These are phyloP conservation scores for Protonemura montana DNA, from an alignment of 2,888 invertebrate species.

Conservation along the genomic window DNA sequence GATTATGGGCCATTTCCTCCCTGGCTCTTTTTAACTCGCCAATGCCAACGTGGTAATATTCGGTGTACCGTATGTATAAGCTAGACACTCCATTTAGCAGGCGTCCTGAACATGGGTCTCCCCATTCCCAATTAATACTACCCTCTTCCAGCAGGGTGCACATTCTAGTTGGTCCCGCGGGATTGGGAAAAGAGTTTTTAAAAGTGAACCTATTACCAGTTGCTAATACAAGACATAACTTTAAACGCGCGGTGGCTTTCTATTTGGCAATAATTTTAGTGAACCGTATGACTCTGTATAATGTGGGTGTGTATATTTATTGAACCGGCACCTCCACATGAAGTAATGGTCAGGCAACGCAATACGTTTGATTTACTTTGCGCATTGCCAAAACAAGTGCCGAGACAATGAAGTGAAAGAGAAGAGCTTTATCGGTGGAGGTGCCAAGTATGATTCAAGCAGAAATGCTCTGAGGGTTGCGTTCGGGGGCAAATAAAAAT, in stretches of 20 bases:
- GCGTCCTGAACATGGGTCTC: neutral
- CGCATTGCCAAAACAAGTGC: neutral
- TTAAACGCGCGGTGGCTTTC: neutral
- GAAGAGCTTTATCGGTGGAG: neutral
- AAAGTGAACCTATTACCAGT: neutral
- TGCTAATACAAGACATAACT: slow-evolving; percentile 12
- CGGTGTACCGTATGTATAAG: slow-evolving; percentile 39
- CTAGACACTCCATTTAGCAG: slow-evolving; percentile 29
- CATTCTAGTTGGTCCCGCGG: slow-evolving; percentile 16
- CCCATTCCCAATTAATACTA: slow-evolving; percentile 45
- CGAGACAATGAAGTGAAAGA: neutral
- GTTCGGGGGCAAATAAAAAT: neutral
- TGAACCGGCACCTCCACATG: neutral
- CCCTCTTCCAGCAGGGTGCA: slow-evolving; percentile 36
- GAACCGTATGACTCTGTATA: neutral
- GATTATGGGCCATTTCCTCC: slow-evolving; percentile 47
- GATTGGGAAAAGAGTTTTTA: neutral
- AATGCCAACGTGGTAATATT: slow-evolving; percentile 38
- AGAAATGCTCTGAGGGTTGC: neutral
- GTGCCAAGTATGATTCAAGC: neutral
- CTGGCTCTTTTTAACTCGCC: slow-evolving; percentile 36
- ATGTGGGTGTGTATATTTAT: neutral
- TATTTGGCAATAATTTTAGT: neutral
- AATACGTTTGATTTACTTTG: neutral
- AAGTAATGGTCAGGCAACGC: neutral